These are phyloP conservation scores for Nicator chloris DNA, from an alignment of 2,113 vertebrate species.

Conservation along the genomic window DNA sequence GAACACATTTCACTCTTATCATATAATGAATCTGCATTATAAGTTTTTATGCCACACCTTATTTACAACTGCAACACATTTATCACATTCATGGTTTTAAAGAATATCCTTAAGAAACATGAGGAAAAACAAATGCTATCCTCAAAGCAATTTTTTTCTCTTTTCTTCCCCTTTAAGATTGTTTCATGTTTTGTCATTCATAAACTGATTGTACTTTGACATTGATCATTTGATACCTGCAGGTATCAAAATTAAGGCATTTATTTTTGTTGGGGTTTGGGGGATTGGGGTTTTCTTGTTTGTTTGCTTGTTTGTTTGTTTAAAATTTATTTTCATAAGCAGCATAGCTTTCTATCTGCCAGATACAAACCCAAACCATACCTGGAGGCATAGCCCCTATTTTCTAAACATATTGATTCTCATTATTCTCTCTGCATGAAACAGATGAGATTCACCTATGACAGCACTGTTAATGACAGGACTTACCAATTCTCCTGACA, in stretches of 20 bases:
- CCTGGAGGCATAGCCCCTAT: neutral
- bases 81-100: neutral
- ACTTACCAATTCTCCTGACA: neutral
- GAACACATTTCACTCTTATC: neutral
- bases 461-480: neutral
- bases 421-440: neutral
- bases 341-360: neutral
- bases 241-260: neutral
- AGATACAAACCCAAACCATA: neutral
- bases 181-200: neutral
- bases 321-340: neutral
- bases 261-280: neutral
- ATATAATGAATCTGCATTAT: neutral
- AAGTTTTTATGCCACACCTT: neutral
- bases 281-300: accelerated
- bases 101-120: neutral
- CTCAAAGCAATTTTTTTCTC: neutral
- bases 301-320: accelerated
- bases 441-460: neutral
- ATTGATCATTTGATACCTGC: neutral
- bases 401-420: neutral
- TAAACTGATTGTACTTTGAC: neutral
- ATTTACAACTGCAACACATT: conserved; percentile 4
- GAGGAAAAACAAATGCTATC: neutral
- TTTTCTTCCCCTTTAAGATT: neutral